Evolutionary conservation across 2,113 vertebrate species (phyloP), one percentile per base, ranked within the genome.

Genomic region (Brachyhypopomus occidentalis): DNA sequence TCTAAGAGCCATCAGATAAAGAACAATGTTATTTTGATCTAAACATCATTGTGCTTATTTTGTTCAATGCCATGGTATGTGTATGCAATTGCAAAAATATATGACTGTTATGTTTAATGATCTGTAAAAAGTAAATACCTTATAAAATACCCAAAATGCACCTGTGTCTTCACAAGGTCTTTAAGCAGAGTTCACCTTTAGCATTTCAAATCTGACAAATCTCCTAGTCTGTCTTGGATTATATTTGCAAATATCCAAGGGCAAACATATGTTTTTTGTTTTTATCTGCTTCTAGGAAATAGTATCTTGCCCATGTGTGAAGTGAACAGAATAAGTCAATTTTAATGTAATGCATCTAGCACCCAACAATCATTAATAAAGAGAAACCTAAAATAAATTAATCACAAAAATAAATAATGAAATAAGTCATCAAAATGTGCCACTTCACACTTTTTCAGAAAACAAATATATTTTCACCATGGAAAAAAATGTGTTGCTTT

Each of bases 401-500:
- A 41, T 4, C 23, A 30, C 41, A 66, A 19, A n/a, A 30, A 67
- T 41, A 55, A 62, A 16, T 52, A 52, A 52, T 14, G 9, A 52
- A 52, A 14, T 11, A 52, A 8, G 63, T 22, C 45, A 19, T 34
- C 56, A 66, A 83, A 64, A 74, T 66, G 73, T 52, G 52, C 27
- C 17, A 27, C 45, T 25, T 73, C 72, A 45, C 59, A 8, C 6
- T 7, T 5, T 17, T 11, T 16, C 17, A 14, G 4, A 20, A 67
- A 67, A 67, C 1, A 34, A 63, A 1, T 16, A 34, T 75, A 38
- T 19, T 16, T 69, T 78, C 59, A 25, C 69, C 78, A 71, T 69
- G 78, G 85, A 78, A 83, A 45, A 5, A 83, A 55, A 75, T 77
- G 41, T 83, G 27, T 78, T 88, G 74, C 82, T 58, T 81, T 67